Percentiles rank a stretch among this genome's conserved stretches.
phyloP scores from a whole-genome alignment of 2,113 vertebrate species.

The Glaucidium brasilianum region DNA sequence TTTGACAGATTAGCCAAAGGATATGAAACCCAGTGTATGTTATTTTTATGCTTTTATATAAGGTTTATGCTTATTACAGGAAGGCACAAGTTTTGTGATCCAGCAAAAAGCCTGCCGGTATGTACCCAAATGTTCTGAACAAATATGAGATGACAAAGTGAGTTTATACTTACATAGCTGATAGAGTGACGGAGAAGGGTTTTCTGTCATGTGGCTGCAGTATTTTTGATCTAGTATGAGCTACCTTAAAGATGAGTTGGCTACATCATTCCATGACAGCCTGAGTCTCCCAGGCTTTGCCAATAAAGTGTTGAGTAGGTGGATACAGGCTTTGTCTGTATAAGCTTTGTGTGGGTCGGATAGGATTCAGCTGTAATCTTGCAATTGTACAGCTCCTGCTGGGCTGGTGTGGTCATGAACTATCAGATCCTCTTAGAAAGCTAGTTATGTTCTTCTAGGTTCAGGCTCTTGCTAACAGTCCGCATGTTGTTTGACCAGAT shows the following conservation, averaged over 20 bases:
- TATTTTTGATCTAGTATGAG: background rate
- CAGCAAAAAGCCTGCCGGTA: background rate
- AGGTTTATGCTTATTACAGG: background rate
- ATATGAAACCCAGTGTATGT: fast-evolving
- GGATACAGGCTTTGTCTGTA: background rate
- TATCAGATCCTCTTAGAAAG: background rate
- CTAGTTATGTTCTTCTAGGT: background rate
- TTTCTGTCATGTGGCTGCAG: background rate
- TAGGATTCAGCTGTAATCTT: background rate
- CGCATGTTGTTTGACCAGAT: background rate
- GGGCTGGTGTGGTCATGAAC: background rate
- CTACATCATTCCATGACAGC: background rate
- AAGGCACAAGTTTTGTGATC: background rate
- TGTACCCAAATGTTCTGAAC: background rate
- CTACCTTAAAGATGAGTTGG: background rate
- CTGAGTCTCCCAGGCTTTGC: background rate
- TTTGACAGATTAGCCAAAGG: background rate
- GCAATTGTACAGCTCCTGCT: background rate
- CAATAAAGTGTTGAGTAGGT: background rate
- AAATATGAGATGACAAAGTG: background rate
- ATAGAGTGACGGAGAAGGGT: background rate
- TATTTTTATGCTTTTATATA: background rate
- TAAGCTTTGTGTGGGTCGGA: background rate
- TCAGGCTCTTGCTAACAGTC: background rate
- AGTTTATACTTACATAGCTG: background rate